Evolutionary conservation across 2,888 invertebrate species (phyloP), one percentile per base, ranked within the genome.

Genomic region (Lithosia quadra): DNA sequence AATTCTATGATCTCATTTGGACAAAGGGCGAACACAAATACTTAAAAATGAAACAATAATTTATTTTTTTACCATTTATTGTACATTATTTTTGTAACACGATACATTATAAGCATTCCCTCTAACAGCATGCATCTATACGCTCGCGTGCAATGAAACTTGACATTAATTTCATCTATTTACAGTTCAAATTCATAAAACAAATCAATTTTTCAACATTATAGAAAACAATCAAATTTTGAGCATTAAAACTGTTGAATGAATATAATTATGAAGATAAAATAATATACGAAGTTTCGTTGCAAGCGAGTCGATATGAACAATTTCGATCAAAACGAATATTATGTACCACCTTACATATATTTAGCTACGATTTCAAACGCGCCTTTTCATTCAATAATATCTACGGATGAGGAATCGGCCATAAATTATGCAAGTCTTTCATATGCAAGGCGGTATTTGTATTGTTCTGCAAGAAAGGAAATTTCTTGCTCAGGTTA

Each of bases 41-140:
- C n/a, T n/a, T n/a, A n/a, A n/a, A n/a, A 64, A 71, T 58, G 75
- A 82, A 77, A 79, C 61, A 58, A 58, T 3, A 1, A 72, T 63
- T 69, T 39, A 24, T 79, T 76, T 83, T 86, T 91, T 86, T 85
- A 87, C 86, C 82, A 83, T 92, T 92, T 93, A 94, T 93, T 93
- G 89, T 93, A 93, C 91, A 92, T 91, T 81, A 85, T 87, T 88
- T 88, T 87, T 89, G 85, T 92, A 93, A 93, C 92, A 90, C 89
- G 88, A 89, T 91, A 91, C 88, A 88, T 83, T 88, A 84, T 87
- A 92, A 93, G 92, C 92, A 87, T 88, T 88, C 81, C 83, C 86
- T 88, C 86, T 88, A 90, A 89, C 91, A 89, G 84, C 88, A 90
- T 89, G 86, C 89, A 85, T 83, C 55, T 60, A 82, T 83, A 79